Percentiles rank a stretch among this genome's conserved stretches.
Evolutionary conservation across 1,140 invertebrate species (phyloP).

Genomic region (Homarus americanus): DNA sequence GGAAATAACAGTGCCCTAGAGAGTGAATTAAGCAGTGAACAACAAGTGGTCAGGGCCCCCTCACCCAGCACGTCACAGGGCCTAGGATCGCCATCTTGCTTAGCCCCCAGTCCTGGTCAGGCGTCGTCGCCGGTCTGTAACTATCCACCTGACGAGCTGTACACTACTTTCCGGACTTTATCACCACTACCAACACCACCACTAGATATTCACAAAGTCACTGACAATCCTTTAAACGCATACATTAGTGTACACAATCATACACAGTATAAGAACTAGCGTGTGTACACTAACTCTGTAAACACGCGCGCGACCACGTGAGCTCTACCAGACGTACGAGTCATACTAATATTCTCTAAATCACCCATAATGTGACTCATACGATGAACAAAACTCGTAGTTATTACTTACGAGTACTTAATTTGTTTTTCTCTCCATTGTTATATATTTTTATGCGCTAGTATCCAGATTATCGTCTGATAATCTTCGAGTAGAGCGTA

Average conservation of each 20-base stretch:
- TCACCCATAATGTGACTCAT: background rate
- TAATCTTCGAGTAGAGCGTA: background rate
- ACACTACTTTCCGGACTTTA: background rate
- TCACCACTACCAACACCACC: conserved; percentile 18
- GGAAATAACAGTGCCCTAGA: background rate
- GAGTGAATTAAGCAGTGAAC: background rate
- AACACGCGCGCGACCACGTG: conserved; percentile 60
- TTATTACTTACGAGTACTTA: background rate
- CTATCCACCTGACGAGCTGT: background rate
- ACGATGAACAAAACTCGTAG: background rate
- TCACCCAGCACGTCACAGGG: conserved; percentile 10
- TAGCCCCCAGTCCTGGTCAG: conserved; percentile 55
- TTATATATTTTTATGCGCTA: background rate
- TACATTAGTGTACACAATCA: background rate
- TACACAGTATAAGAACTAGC: background rate
- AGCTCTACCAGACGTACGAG: conserved; percentile 58
- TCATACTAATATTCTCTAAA: background rate
- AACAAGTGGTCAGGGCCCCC: background rate
- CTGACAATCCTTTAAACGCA: background rate
- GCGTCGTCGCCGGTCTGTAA: background rate
- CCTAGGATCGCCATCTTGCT: conserved; percentile 67
- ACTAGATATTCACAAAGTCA: background rate
- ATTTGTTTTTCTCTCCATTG: background rate
- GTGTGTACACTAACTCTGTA: conserved; percentile 39
- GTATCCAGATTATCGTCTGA: background rate